Evolutionary conservation across 23 tunicate genomes (phyloP), one percentile per base, ranked within the genome.

Genomic region (Botrylloides violaceus): DNA sequence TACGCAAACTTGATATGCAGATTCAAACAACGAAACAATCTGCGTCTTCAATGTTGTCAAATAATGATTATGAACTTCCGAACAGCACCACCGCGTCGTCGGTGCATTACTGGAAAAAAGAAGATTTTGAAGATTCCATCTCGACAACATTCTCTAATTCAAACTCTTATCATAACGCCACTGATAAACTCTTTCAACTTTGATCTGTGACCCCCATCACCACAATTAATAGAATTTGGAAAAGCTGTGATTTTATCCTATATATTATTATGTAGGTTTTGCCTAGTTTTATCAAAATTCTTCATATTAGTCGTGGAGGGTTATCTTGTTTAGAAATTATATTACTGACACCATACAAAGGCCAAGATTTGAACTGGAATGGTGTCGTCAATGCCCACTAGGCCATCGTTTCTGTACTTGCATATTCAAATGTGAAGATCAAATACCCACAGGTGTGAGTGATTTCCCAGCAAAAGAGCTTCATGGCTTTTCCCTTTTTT

Each of bases 1-100:
- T 68, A 32, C 24, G 37, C 22, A 68, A 68, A 68, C 58, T 68
- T 1, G 74, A 68, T 26, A 68, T 32, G 47, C 74, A 68, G 20
- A 68, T 68, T n/a, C 36, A 9, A 26, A 20, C 74, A 43, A 43
- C 58, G 1, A 68, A 36, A 43, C 36, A 68, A 43, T 31, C 28
- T 1, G 47, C 58, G 12, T 36, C 58, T 1, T 35, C 74, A 56
- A 68, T 68, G 38, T 26, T 68, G 36, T 68, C 74, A 1, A 56
- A 68, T 53, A 63, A 63, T 6, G 70, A 28, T 28, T 27, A 27
- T 3, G 36, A 63, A 63, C 32, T 63, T 63, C 34, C 35, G 34
- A 63, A 63, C 3, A 63, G 12, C 35, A 3, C 36, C 3, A 4
- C 26, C 36, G 35, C 35, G 6, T 33, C 70, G 26, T 29, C 35